Percentiles rank a stretch among this genome's conserved stretches.
phyloP scores from a whole-genome alignment of 1,140 invertebrate genomes.

The Macrostomum lignano region DNA sequence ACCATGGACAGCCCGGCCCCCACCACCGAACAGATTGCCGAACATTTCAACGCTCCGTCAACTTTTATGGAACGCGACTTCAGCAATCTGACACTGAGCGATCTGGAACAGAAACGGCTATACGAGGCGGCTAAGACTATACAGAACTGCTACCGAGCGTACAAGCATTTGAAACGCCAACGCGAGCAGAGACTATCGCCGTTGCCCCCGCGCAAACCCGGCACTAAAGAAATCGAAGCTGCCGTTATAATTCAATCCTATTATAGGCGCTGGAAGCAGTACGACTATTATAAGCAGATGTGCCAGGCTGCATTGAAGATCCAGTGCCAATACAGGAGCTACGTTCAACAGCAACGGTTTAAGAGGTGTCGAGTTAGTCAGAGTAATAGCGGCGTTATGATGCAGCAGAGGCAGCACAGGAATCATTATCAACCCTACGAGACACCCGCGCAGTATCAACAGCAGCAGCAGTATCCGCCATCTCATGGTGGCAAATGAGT shows the following conservation, averaged over 20 bases:
- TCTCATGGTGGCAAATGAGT: too few species aligned
- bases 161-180: too few species aligned
- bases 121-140: constrained; percentile 89
- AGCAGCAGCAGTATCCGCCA: too few species aligned
- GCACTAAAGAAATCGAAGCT: constrained; percentile 58
- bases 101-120: constrained; percentile 69
- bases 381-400: too few species aligned
- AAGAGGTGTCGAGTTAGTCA: too few species aligned
- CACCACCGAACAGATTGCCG: constrained; percentile 57
- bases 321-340: constrained; percentile 48
- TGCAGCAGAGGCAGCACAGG: too few species aligned
- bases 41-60: constrained; percentile 42
- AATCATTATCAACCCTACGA: too few species aligned
- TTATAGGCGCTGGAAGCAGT: constrained; percentile 55
- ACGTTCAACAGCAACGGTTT: constrained; percentile 27
- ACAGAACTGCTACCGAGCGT: constrained; percentile 76
- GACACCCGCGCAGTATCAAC: too few species aligned
- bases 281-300: constrained; percentile 64
- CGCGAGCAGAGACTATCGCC: too few species aligned
- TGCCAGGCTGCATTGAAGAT: constrained; percentile 50
- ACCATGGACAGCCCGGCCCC: constrained; percentile 37
- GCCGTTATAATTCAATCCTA: constrained; percentile 88
- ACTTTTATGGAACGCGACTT: constrained; percentile 47
- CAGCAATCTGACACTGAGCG: constrained; percentile 56
- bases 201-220: too few species aligned